Evolutionary conservation across 2,797 vertebrate species (phyloP).

Genomic region (Platyrinchus mystaceus): DNA sequence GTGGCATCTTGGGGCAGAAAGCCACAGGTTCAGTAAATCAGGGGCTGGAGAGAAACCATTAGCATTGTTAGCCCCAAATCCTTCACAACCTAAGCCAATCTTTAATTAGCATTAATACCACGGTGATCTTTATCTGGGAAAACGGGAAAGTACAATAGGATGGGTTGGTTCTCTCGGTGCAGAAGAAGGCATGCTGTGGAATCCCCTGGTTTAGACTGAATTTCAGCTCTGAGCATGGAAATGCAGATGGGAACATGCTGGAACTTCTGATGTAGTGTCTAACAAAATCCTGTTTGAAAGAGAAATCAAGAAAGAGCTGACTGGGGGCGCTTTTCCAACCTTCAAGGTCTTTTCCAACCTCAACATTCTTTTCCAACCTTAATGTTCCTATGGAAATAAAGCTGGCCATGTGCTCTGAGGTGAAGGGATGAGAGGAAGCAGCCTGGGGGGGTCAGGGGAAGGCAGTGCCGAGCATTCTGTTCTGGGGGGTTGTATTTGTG

Average conservation of each 20-base stretch:
- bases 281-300: not conserved
- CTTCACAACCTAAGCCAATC: not conserved
- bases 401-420: not conserved
- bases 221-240: not conserved
- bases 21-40: not conserved
- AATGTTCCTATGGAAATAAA: rapidly evolving
- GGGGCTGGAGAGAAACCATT: not conserved
- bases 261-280: not conserved
- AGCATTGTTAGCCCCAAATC: not conserved
- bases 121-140: not conserved
- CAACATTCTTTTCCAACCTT: rapidly evolving
- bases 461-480: rapidly evolving
- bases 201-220: not conserved
- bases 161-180: not conserved
- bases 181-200: not conserved
- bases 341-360: rapidly evolving
- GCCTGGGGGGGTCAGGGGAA: not conserved
- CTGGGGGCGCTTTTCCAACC: rapidly evolving
- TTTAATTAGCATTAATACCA: not conserved
- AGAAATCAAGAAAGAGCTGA: not conserved
- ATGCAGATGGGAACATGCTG: rapidly evolving
- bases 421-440: not conserved
- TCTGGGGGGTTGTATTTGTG: not conserved
- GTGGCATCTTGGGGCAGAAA: not conserved
- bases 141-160: not conserved